phyloP scores from a whole-genome alignment of 2,113 vertebrate species.

The Heterochromis multidens region DNA sequence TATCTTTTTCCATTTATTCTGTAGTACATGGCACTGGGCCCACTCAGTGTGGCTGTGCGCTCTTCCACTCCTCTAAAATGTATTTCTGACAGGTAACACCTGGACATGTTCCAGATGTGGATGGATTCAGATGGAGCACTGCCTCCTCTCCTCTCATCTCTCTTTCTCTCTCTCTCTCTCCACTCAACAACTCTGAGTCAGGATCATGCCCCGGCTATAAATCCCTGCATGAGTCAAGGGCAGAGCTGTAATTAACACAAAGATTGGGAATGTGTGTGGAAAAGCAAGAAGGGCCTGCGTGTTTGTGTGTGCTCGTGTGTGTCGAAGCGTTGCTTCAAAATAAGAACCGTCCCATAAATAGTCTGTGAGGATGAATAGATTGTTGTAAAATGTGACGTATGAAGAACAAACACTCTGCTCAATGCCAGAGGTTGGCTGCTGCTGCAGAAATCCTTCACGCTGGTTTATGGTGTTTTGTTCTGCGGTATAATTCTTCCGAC shows the following conservation, averaged over 20 bases:
- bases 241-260: slow-evolving; percentile 27
- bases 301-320: neutral
- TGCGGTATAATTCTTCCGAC: slow-evolving; percentile 10
- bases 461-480: slow-evolving; percentile 29
- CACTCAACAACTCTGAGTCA: neutral
- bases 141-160: neutral
- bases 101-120: neutral
- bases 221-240: slow-evolving; percentile 15
- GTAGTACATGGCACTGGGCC: neutral
- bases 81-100: neutral
- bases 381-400: slow-evolving; percentile 22
- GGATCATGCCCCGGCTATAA: slow-evolving; percentile 22
- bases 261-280: neutral
- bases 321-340: neutral
- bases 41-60: neutral
- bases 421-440: neutral
- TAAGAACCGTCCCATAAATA: slow-evolving; percentile 36
- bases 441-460: slow-evolving; percentile 29
- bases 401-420: slow-evolving; percentile 11
- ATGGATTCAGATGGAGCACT: neutral
- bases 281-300: neutral
- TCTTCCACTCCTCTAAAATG: neutral
- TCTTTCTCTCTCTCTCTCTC: neutral
- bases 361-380: slow-evolving; percentile 9
- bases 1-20: neutral